Evolutionary conservation across 2,888 invertebrate genomes (phyloP).

Genomic region (Apantesis nais): DNA sequence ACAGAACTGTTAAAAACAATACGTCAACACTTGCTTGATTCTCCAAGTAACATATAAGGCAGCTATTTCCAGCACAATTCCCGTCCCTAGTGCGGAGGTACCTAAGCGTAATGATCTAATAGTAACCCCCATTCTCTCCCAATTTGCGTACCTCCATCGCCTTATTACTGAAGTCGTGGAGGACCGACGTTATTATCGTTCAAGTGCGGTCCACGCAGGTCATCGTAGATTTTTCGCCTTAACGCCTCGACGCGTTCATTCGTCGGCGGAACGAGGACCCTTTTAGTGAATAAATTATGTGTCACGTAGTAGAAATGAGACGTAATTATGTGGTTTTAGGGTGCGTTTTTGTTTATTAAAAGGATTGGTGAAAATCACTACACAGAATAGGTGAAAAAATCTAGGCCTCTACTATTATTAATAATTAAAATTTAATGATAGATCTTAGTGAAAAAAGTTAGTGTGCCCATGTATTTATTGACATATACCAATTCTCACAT

Average conservation of each 20-base stretch:
- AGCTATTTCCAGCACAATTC: not conserved
- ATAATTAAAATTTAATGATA: not conserved
- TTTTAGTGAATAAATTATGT: conserved; percentile 20
- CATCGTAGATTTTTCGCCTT: conserved; percentile 24
- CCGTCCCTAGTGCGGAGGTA: not conserved
- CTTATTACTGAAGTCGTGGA: conserved; percentile 20
- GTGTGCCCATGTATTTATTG: too few relatives aligned
- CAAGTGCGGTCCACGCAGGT: conserved; percentile 19
- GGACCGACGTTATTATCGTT: conserved; percentile 20
- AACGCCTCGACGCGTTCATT: conserved; percentile 22
- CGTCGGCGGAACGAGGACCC: conserved; percentile 10
- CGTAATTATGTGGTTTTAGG: conserved; percentile 16
- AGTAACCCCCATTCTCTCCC: conserved; percentile 19
- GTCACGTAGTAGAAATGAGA: conserved; percentile 9
- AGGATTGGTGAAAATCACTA: not conserved
- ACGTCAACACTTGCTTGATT: not conserved
- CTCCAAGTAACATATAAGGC: not conserved
- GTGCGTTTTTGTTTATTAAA: conserved; percentile 14
- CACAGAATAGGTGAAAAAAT: not conserved
- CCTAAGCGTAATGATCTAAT: conserved; percentile 13
- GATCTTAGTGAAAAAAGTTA: too few relatives aligned
- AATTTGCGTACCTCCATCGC: conserved; percentile 21
- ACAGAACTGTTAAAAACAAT: too few relatives aligned
- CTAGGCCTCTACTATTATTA: not conserved
- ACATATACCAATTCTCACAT: not conserved